phyloP scores from a whole-genome alignment of 2,113 vertebrate genomes.

The Pterocles burchelli region DNA sequence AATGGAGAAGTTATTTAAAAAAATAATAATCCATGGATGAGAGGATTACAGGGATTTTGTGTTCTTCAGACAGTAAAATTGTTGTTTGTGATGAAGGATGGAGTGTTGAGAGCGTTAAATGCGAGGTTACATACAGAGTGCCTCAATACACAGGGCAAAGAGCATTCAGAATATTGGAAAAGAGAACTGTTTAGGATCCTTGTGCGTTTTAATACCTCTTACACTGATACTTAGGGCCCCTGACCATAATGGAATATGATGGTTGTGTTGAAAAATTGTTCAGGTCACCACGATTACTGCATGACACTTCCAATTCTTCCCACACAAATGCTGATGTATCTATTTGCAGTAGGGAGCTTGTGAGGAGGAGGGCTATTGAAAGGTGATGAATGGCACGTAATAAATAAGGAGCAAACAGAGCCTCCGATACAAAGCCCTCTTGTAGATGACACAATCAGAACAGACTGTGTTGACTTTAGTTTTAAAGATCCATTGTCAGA shows the following conservation, averaged over 20 bases:
- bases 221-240: neutral
- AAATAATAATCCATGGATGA: neutral
- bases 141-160: neutral
- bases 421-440: slow-evolving; percentile 21
- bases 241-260: neutral
- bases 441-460: neutral
- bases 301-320: neutral
- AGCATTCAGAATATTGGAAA: neutral
- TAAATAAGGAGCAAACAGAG: neutral
- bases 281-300: neutral
- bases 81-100: neutral
- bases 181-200: neutral
- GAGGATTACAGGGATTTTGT: slow-evolving; percentile 26
- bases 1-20: slow-evolving; percentile 4
- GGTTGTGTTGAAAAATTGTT: neutral
- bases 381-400: neutral
- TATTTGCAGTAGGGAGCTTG: slow-evolving; percentile 4
- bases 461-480: neutral
- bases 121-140: neutral
- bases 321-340: neutral
- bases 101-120: neutral
- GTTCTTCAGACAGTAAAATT: neutral
- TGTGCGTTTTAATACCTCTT: neutral
- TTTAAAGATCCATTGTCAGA: slow-evolving; percentile 26
- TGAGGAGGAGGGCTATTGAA: neutral